Percentiles rank a stretch among this genome's conserved stretches.
Evolutionary conservation across 2,113 vertebrate genomes (phyloP).

Genomic region (Numida meleagris): DNA sequence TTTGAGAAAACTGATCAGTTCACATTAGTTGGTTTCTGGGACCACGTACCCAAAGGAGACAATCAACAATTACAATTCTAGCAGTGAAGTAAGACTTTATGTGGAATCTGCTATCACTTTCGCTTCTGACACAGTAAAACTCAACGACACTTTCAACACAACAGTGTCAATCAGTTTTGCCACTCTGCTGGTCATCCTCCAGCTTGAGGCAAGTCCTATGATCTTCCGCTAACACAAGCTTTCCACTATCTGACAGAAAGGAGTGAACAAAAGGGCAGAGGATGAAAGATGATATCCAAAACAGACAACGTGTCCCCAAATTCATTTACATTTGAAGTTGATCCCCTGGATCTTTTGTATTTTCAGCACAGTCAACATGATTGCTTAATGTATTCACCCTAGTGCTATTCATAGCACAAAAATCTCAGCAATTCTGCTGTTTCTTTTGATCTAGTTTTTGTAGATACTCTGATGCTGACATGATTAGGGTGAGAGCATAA

Average conservation of each 20-base stretch:
- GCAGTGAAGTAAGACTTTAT: not conserved
- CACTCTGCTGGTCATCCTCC: not conserved
- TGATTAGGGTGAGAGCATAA: constrained; percentile 24
- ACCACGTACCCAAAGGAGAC: not conserved
- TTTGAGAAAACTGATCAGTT: not conserved
- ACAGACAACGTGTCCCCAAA: not conserved
- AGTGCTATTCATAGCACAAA: constrained; percentile 51
- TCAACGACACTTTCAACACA: not conserved
- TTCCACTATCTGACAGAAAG: not conserved
- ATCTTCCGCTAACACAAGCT: not conserved
- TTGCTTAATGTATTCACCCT: constrained; percentile 19
- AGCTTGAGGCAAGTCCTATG: not conserved
- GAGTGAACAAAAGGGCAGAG: not conserved
- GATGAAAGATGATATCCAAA: not conserved
- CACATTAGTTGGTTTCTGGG: not conserved
- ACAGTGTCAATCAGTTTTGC: not conserved
- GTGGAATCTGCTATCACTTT: not conserved
- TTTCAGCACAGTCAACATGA: constrained; percentile 19
- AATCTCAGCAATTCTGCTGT: constrained; percentile 32
- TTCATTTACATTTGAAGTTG: constrained; percentile 6
- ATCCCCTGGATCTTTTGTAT: not conserved
- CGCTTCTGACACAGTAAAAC: not conserved
- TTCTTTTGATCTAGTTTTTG: constrained; percentile 70
- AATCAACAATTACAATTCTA: not conserved
- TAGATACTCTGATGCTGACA: constrained; percentile 53